A percentile compares a stretch with the other conserved stretches of the same genome.
Conservation (phyloP, 2,113 vertebrate species). For the Daubentonia madagascariensis region DNA sequence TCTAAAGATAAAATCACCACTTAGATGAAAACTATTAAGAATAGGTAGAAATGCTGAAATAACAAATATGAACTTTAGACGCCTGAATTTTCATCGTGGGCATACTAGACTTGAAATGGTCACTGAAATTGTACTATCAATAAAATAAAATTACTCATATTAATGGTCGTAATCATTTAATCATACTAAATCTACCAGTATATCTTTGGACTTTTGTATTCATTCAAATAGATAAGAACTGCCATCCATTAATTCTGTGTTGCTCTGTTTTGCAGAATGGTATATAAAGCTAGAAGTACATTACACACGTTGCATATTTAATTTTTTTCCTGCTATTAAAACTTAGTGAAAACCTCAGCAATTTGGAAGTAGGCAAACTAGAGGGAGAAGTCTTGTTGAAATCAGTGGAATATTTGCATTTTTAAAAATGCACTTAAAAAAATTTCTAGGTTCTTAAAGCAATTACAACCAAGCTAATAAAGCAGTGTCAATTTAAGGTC, state of each 20-base stretch:
- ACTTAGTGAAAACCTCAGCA: not conserved
- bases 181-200: not conserved
- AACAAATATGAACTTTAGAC: not conserved
- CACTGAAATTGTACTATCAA: not conserved
- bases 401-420: not conserved
- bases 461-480: not conserved
- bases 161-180: not conserved
- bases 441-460: not conserved
- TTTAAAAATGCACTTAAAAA: not conserved
- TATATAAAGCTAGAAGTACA: not conserved
- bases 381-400: not conserved
- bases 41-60: not conserved
- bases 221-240: not conserved
- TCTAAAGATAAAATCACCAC: not conserved
- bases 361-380: not conserved
- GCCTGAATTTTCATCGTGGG: not conserved
- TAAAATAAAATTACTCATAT: not conserved
- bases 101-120: not conserved
- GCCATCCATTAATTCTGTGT: not conserved
- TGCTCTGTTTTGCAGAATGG: not conserved
- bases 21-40: slow-evolving; percentile 1
- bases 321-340: not conserved
- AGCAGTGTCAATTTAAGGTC: not conserved
- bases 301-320: not conserved
- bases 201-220: not conserved